phyloP scores from a whole-genome alignment of 2,888 invertebrate species.

The Ormia ochracea region DNA sequence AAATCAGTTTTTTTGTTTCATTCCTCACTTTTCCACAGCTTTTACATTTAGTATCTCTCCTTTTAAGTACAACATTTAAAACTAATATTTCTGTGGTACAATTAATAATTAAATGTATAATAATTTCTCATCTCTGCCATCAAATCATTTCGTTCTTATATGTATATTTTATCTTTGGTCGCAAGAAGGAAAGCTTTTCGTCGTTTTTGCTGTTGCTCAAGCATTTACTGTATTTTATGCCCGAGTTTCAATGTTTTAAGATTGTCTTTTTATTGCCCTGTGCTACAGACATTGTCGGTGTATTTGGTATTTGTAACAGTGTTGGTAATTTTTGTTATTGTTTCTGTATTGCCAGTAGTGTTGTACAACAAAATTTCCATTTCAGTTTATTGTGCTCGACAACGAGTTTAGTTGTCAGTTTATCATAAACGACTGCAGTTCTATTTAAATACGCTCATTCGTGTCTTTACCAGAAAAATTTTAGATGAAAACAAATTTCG shows the following conservation, averaged over 20 bases:
- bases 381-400: constrained; percentile 9
- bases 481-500: background rate
- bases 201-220: constrained; percentile 6
- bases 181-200: background rate
- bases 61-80: background rate
- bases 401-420: constrained; percentile 70
- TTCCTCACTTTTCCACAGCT: background rate
- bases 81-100: background rate
- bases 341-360: background rate
- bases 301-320: constrained; percentile 3
- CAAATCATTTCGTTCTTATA: constrained; percentile 16
- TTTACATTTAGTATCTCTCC: background rate
- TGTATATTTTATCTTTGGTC: constrained; percentile 4
- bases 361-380: constrained; percentile 1
- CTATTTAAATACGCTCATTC: constrained; percentile 1
- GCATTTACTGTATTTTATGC: background rate
- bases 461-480: background rate
- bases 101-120: background rate
- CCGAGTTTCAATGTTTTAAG: background rate
- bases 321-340: background rate
- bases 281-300: constrained; percentile 17
- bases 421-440: constrained; percentile 72
- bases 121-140: background rate
- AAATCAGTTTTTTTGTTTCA: too few relatives aligned
- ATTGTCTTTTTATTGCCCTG: constrained; percentile 22